A percentile compares a stretch with the other conserved stretches of the same genome.
Evolutionary conservation across 2,113 vertebrate genomes (phyloP).

Genomic region (Theristicus caerulescens): DNA sequence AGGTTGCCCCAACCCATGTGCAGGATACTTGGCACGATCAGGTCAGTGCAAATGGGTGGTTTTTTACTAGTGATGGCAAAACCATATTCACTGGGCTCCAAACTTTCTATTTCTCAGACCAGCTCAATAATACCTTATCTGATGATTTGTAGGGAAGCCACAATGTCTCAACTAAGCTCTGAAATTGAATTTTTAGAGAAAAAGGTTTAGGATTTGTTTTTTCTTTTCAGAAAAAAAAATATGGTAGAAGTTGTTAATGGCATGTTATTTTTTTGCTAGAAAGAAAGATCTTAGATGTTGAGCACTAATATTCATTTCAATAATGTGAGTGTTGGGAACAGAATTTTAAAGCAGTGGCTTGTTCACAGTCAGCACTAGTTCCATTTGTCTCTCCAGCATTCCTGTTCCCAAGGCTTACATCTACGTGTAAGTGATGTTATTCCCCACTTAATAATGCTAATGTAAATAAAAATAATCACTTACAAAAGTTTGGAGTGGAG

Average conservation of each 20-base stretch:
- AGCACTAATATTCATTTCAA: background rate
- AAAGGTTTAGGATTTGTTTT: background rate
- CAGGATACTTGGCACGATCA: background rate
- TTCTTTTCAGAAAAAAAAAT: background rate
- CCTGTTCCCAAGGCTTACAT: background rate
- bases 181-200: background rate
- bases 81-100: background rate
- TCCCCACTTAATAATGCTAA: background rate
- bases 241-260: rapidly evolving
- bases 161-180: background rate
- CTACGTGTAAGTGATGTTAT: background rate
- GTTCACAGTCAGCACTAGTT: background rate
- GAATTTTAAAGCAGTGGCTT: background rate
- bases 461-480: background rate
- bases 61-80: background rate
- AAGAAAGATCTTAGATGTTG: background rate
- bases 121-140: background rate
- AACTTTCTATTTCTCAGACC: background rate
- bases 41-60: background rate
- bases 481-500: background rate
- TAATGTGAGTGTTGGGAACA: background rate
- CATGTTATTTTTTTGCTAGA: background rate
- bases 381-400: background rate
- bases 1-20: no score
- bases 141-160: background rate